Base-by-base conservation (phyloP, 2,797 vertebrate genomes). In the Mionectes olivaceus region DNA sequence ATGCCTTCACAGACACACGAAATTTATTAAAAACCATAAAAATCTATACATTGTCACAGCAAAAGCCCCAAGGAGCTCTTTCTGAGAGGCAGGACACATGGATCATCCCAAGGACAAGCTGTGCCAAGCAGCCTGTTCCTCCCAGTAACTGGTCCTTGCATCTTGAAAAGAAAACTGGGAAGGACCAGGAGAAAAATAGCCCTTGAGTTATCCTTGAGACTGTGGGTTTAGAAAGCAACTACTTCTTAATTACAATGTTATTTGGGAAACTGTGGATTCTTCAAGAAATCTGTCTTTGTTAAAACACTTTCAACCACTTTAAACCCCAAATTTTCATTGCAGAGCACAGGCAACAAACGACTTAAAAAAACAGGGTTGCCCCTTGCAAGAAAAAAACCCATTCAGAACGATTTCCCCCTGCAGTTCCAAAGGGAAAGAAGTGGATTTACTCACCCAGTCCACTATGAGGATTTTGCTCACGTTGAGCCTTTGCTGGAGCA, bases 401-500 rank as follows among this genome's bases (percentile, higher is more conserved):
- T 11, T 14, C 21, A 9, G 21, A 57, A 23, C 10, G 41, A 50
- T 37, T 35, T 70, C 44, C 41, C 56, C 32, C 55, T 44, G 44
- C 32, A 50, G 13, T 82, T 35, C 53, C n/a, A 18, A 56, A 47
- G 33, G 43, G 30, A 33, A 55, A 53, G 32, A 74, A 50, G 9
- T 0, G 0, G 24, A 33, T 83, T 76, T 52, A 98, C 99, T 99
- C 92, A 99, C 99, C 99, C 99, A 99, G 97, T 99, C 99, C 93
- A 99, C 99, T 6, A 99, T 99, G 84, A 99, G 99, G 95, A 99
- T 99, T 98, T 99, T 99, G 97, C 98, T 99, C 97, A 99, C 99
- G 0, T 98, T 99, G 91, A 99, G 98, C 76, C 99, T 98, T 96
- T 99, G 99, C 97, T 99, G 99, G 52, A 99, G 98, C 37, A 99